Percentiles rank a stretch among this genome's conserved stretches.
These are phyloP conservation scores for Hyles lineata DNA, from an alignment of 2,888 invertebrate genomes.

Conservation along the genomic window DNA sequence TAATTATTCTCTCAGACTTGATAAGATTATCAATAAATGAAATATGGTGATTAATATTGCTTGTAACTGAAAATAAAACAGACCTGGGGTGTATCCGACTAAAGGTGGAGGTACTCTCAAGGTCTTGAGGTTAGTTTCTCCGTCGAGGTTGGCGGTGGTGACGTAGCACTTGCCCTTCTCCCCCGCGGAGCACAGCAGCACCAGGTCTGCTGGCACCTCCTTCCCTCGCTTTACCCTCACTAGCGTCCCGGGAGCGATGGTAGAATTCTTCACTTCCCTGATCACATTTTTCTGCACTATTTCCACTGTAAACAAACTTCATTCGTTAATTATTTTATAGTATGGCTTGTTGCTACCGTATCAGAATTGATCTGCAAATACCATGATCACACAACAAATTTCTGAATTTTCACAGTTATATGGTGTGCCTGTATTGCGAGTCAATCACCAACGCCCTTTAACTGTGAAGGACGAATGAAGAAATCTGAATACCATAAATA, in stretches of 20 bases:
- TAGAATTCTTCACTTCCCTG: constrained; percentile 81
- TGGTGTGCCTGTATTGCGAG: too few relatives aligned
- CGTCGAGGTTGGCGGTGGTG: constrained; percentile 94
- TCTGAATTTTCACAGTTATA: too few relatives aligned
- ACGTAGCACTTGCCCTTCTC: constrained; percentile 89
- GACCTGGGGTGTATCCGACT: constrained; percentile 74
- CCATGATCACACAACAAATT: too few relatives aligned
- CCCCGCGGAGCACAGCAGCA: constrained; percentile 89
- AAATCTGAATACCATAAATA: too few relatives aligned
- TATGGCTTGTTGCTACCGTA: too few relatives aligned
- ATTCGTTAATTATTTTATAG: not conserved
- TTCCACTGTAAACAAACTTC: constrained; percentile 71
- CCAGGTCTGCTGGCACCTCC: constrained; percentile 92
- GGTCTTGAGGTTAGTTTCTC: constrained; percentile 91
- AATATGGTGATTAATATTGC: not conserved
- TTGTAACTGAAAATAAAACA: constrained; percentile 25
- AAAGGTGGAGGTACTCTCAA: constrained; percentile 75
- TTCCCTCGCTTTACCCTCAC: constrained; percentile 89
- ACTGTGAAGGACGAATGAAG: too few relatives aligned
- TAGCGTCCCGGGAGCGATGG: constrained; percentile 91
- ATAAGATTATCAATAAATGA: too few relatives aligned
- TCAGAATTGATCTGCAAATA: too few relatives aligned
- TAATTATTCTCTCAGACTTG: too few relatives aligned
- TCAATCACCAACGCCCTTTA: too few relatives aligned
- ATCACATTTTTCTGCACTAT: constrained; percentile 83